Conservation (phyloP, 2,797 vertebrate genomes). For the Petrocephalus sullivani region DNA sequence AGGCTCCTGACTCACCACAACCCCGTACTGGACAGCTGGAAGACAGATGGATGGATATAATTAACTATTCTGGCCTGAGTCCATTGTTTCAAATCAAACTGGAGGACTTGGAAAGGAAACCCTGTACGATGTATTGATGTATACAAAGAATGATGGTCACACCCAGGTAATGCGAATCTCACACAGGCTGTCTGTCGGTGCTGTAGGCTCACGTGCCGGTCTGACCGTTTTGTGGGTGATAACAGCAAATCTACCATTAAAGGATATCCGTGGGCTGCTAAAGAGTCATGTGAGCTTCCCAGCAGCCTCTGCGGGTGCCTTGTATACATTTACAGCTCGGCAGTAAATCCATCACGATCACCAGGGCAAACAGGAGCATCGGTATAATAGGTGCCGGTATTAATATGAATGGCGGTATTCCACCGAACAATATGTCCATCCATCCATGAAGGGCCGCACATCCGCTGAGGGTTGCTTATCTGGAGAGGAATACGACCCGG, state of each 20-base stretch:
- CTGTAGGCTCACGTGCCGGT: not conserved
- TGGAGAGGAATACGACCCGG: not conserved
- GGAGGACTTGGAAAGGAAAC: not conserved
- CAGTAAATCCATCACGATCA: not conserved
- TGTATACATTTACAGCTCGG: not conserved
- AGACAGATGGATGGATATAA: constrained; percentile 14
- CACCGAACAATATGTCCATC: not conserved
- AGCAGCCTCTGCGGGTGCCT: not conserved
- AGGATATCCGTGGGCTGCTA: not conserved
- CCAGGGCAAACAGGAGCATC: not conserved
- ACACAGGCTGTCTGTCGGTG: not conserved
- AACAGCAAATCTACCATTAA: not conserved
- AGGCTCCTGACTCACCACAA: not conserved
- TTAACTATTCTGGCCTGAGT: not conserved
- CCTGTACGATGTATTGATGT: not conserved
- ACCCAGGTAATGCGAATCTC: not conserved
- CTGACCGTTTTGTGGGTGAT: not conserved
- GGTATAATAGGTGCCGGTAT: not conserved
- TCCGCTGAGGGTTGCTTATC: not conserved
- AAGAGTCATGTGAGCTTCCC: not conserved
- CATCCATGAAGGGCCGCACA: not conserved
- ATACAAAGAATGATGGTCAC: not conserved
- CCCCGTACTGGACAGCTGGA: not conserved
- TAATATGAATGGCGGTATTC: not conserved
- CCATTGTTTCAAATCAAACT: not conserved